Evolutionary conservation across 2,888 invertebrate genomes (phyloP).

Genomic region (Apodemia mormo): DNA sequence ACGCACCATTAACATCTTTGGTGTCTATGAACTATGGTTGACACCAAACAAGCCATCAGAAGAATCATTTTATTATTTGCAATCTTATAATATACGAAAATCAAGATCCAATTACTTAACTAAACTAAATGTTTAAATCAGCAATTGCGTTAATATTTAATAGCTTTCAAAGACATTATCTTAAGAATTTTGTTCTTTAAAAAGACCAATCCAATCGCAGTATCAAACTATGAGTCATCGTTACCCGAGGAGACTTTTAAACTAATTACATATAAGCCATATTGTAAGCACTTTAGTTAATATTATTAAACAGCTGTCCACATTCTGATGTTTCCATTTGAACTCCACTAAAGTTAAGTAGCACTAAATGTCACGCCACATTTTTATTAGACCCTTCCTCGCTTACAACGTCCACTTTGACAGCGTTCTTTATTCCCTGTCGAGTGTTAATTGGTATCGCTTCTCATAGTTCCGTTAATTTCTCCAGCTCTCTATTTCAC

Average conservation of each 20-base stretch:
- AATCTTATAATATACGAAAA: too few relatives aligned
- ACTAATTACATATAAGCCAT: slow-evolving; percentile 34
- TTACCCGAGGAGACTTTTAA: slow-evolving; percentile 21
- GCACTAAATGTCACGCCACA: slow-evolving; percentile 71
- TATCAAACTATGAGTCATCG: neutral
- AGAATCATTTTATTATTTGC: too few relatives aligned
- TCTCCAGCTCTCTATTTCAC: slow-evolving; percentile 37
- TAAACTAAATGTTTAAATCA: too few relatives aligned
- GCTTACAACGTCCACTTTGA: slow-evolving; percentile 53
- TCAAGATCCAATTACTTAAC: too few relatives aligned
- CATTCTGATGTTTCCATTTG: slow-evolving; percentile 67
- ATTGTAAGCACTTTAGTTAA: slow-evolving; percentile 60
- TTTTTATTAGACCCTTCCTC: slow-evolving; percentile 60
- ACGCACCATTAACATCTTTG: too few relatives aligned
- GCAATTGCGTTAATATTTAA: too few relatives aligned
- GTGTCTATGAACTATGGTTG: too few relatives aligned
- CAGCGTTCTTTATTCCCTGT: slow-evolving; percentile 51
- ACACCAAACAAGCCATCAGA: too few relatives aligned
- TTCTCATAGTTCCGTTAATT: slow-evolving; percentile 64
- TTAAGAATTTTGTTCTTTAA: neutral
- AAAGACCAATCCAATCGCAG: neutral
- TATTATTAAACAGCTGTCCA: slow-evolving; percentile 66
- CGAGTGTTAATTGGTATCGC: slow-evolving; percentile 62
- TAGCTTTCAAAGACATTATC: too few relatives aligned
- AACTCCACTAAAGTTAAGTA: slow-evolving; percentile 68